Base-by-base conservation (phyloP, 2,888 invertebrate species). In the Theodoxus fluviatilis region DNA sequence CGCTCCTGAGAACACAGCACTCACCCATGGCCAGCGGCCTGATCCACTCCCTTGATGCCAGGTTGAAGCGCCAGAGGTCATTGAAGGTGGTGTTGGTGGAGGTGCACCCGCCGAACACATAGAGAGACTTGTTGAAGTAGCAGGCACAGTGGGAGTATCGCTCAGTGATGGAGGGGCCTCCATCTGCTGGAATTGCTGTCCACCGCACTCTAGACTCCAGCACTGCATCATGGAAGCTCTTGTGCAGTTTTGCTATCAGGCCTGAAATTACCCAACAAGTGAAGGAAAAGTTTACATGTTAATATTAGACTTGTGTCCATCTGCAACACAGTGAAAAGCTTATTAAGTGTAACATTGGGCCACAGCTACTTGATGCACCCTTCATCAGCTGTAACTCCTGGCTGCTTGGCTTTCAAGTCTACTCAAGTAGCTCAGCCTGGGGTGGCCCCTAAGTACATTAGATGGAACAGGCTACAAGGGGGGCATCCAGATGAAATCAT, bases 41-140 rank as follows among this genome's bases (percentile, higher is more conserved):
- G 25, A 93, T 90, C 97, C 97, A 97, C 78, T 92, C 90, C 80
- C 95, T 90, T 63, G 91, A 92, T 0, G 93, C 93, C 73, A 98
- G 90, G 89, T 98, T 95, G 87, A 98, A 92, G 75, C 92, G 90
- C 98, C 98, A 98, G 40, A 98, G 89, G 89, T 98, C 98, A 89
- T 98, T 98, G 84, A 97, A 97, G 18, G 98, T 95, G 28, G 98
- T 97, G 81, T 94, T 93, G 69, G 94, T 93, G 47, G 94, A 93
- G 15, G 97, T 96, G 81, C 96, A 97, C 7, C 98, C 98, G 40
- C 98, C 98, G 90, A 98, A 97, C 63, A 98, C 92, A 84, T 94
- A 98, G 94, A 98, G 74, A 57, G 80, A 81, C 59, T 83, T 83
- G 71, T 83, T 78, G 70, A 76, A 80, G 73, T 84, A 86, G 68